Base-by-base conservation (phyloP, 2,113 vertebrate species). In the Festucalex cinctus region DNA sequence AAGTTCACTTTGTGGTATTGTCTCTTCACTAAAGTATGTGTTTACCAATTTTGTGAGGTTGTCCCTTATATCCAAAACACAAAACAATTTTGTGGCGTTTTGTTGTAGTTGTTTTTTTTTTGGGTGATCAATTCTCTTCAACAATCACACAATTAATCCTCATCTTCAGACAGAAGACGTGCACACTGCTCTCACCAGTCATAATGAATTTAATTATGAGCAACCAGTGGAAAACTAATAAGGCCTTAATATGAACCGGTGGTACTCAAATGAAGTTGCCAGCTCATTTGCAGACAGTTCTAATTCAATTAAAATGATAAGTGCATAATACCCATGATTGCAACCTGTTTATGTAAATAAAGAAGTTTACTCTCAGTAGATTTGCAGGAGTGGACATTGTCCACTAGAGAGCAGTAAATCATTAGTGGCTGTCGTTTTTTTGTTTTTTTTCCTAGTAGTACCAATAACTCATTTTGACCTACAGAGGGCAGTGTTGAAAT, bases 401-500 rank as follows among this genome's bases (percentile, higher is more conserved):
- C 77, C 88, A 85, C 65, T 39, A 74, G 86, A 58, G 65, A 63
- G 74, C 79, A 85, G 75, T 82, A 73, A 44, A 71, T 44, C 16
- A 17, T 26, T 20, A 1, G 43, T 48, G 17, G 39, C 6, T 41
- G 0, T 43, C n/a, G 19, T 22, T 2, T 13, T 19, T 20, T 28
- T 32, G 36, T 17, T 24, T 61, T 10, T 16, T 41, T 37, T 19
- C 22, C 5, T 65, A 19, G 1, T 12, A 17, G 43, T 13, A 3
- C 8, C 65, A n/a, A 39, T 22, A 69, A 10, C 60, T 20, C n/a
- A 3, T 20, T 76, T 4, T 13, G 35, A 24, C 56, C 85, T 68
- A 41, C 37, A 75, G 87, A 77, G 82, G 9, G 76, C 87, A 89
- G 79, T 89, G 78, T 80, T 84, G 81, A 66, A 26, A 69, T 68